Evolutionary conservation across 1,140 invertebrate genomes (phyloP), one percentile per base, ranked within the genome.

Genomic region (Berghia stephanieae): DNA sequence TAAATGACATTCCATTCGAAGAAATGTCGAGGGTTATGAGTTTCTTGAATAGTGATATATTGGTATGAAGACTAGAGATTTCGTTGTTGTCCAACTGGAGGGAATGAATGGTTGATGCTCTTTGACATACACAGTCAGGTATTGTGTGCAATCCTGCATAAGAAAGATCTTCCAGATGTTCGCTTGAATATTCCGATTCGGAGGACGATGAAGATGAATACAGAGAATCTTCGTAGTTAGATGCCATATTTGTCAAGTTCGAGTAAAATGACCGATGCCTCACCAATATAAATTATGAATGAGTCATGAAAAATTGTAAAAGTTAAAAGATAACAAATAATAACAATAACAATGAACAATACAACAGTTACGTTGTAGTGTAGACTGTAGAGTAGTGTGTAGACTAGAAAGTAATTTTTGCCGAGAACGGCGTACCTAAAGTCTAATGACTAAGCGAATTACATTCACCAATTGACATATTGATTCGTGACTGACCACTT

Each of bases 21-120:
- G 96, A 97, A 24, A 98, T 88, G 88, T 98, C 96, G 75, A 98
- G 88, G 24, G 93, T 92, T 10, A 88, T 83, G 6, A 93, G 80
- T 77, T 91, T 90, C 18, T 76, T 72, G 83, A 92, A 92, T 27
- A 79, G 42, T n/a, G 80, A 76, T 5, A 92, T 84, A 24, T 80
- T 81, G 5, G 80, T 46, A 3, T 90, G 89, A 21, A 91, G 75
- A 43, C 79, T 69, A 10, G 78, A 82, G 44, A 91, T 82, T 10
- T 82, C 73, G 78, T 91, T 91, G 77, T 90, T 85, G 55, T 88
- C 81, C 3, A 90, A 73, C 52, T 85, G 81, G 16, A 90, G 70
- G 42, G 83, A 77, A 43, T 81, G 71, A n/a, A 89, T 77, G 24
- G 78, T 79, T 27, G 70, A 68, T 18, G 83, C 68, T 69, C 84